Evolutionary conservation across 1,140 invertebrate genomes (phyloP), one percentile per base, ranked within the genome.

Genomic region (Nylanderia fulva): DNA sequence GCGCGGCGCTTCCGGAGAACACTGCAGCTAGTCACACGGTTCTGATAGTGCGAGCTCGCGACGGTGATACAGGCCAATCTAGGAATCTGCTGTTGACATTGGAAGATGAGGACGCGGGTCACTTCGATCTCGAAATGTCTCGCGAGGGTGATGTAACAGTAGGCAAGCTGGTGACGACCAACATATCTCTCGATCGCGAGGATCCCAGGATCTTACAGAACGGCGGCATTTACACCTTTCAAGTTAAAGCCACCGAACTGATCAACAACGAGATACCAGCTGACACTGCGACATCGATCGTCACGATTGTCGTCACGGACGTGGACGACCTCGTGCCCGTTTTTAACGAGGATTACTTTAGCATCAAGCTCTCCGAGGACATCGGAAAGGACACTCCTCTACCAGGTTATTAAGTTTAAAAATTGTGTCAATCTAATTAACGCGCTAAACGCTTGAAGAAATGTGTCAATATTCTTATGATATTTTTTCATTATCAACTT

Each of bases 291-390:
- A 95, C 95, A 0, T 97, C 97, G 0, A 95, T 96, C 13, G 94
- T 98, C 0, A 97, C 97, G 0, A 96, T 98, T 36, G 96, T 98
- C 1, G 96, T 98, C 7, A 97, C 96, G 0, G 98, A 98, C 91
- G 96, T 97, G 0, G 98, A 98, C 90, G 98, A 98, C 92, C 96
- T 98, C 85, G 94, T 96, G 36, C 98, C 98, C 0, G 93, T 95
- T 58, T 99, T 99, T 89, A 97, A 97, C 88, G 94, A 96, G 82
- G 92, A 96, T 0, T 91, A 95, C 2, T 98, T 97, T 79, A 95
- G 96, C 86, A 95, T 98, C 18, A 96, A 96, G 0, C 96, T 98
- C 58, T 96, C 97, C 0, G 98, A 99, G 94, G 97, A 97, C 89
- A 96, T 98, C 83, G 96, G 96, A 87, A 96, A 96, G 83, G 96